phyloP scores from a whole-genome alignment of 2,888 invertebrate genomes.

The Diarsia dahlii region DNA sequence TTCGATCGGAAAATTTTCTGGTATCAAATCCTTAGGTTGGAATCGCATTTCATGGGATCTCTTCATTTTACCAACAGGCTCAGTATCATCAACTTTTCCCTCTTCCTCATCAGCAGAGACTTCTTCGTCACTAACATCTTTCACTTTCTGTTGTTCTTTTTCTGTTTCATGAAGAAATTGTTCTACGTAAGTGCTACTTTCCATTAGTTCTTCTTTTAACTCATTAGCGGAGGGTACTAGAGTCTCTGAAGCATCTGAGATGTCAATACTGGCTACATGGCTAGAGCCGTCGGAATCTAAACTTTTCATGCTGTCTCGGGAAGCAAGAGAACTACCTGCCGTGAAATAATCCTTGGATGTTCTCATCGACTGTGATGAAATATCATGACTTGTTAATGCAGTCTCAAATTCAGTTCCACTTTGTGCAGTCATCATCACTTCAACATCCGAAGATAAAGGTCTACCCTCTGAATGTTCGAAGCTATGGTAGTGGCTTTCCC shows the following conservation, averaged over 20 bases:
- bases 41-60: constrained; percentile 98
- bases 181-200: constrained; percentile 91
- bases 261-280: constrained; percentile 96
- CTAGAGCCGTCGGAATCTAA: constrained; percentile 97
- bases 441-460: constrained; percentile 96
- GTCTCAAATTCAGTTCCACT: constrained; percentile 97
- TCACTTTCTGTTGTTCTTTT: constrained; percentile 81
- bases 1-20: constrained; percentile 86
- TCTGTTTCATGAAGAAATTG: constrained; percentile 87
- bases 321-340: constrained; percentile 96
- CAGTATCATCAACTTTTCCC: constrained; percentile 84
- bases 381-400: constrained; percentile 95
- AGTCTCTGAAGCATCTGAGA: constrained; percentile 98
- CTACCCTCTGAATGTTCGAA: constrained; percentile 95
- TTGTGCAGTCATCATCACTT: constrained; percentile 93
- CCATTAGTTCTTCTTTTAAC: constrained; percentile 93
- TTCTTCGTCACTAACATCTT: constrained; percentile 89
- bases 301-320: constrained; percentile 97
- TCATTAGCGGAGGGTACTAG: constrained; percentile 97
- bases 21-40: constrained; percentile 91
- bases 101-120: constrained; percentile 91
- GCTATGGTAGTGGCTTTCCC: constrained; percentile 97
- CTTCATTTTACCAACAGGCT: constrained; percentile 94
- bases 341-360: constrained; percentile 97
- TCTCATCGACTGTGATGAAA: constrained; percentile 93